Conservation (phyloP, 2,888 invertebrate genomes). For the Mylabris sibirica region DNA sequence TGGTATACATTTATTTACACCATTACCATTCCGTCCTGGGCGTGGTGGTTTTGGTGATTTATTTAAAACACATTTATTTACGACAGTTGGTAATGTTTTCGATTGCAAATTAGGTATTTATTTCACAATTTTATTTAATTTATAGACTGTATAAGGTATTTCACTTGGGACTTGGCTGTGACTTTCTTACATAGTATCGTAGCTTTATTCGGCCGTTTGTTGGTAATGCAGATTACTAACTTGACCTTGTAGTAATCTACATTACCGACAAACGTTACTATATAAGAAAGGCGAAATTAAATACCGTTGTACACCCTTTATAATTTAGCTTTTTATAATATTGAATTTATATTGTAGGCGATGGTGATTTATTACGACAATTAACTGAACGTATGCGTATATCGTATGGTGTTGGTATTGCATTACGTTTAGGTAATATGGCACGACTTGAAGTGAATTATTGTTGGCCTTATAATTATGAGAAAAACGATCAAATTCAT, state of each 20-base stretch:
- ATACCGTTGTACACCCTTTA: no score
- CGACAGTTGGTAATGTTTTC: slow-evolving; percentile 86
- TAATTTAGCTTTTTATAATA: no score
- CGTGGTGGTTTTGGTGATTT: slow-evolving; percentile 82
- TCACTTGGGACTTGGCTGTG: no score
- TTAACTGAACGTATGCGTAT: slow-evolving; percentile 67
- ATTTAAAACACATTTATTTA: slow-evolving; percentile 88
- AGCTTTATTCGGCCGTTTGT: no score
- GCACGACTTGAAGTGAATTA: slow-evolving; percentile 97
- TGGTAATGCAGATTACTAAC: no score
- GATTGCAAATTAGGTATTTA: slow-evolving; percentile 62
- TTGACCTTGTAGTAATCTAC: no score
- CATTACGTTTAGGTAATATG: slow-evolving; percentile 80
- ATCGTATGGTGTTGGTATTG: slow-evolving; percentile 84
- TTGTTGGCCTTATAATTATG: slow-evolving; percentile 75
- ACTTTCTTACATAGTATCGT: no score
- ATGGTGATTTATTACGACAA: slow-evolving; percentile 20
- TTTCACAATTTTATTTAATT: no score
- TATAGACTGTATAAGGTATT: no score
- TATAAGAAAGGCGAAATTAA: no score
- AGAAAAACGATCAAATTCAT: slow-evolving; percentile 70
- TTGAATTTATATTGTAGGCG: background rate
- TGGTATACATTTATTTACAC: slow-evolving; percentile 87
- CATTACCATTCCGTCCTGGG: slow-evolving; percentile 86
- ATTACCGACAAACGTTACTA: no score